Percentiles rank a stretch among this genome's conserved stretches.
Conservation (phyloP, 2,797 vertebrate species). For the Gadopsis marmoratus region DNA sequence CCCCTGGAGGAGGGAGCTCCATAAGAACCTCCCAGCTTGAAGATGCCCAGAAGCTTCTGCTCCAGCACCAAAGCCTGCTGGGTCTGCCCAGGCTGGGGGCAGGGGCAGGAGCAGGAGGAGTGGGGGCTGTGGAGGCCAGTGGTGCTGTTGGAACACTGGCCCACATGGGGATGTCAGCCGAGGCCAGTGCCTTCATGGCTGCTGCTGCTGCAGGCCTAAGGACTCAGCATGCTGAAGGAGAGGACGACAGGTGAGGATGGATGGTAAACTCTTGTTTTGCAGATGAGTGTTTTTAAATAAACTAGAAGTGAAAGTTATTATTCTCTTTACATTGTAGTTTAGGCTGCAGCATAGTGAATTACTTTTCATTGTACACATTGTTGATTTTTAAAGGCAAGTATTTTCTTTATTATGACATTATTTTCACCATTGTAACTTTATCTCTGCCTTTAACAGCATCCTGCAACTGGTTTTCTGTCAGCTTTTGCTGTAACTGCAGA, state of each 20-base stretch:
- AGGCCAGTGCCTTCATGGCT: slow-evolving; percentile 79
- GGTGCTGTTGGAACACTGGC: slow-evolving; percentile 69
- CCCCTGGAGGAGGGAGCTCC: slow-evolving; percentile 69
- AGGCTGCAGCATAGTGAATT: neutral
- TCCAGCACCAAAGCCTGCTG: slow-evolving; percentile 89
- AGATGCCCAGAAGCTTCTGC: slow-evolving; percentile 89
- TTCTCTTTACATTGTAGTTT: neutral
- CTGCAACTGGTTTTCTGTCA: neutral
- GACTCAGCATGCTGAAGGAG: slow-evolving; percentile 91
- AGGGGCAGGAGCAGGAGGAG: slow-evolving; percentile 53
- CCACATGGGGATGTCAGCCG: slow-evolving; percentile 80
- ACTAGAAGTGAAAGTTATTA: neutral
- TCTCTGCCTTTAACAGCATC: neutral
- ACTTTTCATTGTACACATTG: neutral
- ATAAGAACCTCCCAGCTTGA: slow-evolving; percentile 85
- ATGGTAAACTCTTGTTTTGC: neutral
- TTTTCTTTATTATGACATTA: neutral
- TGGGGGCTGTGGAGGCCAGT: slow-evolving; percentile 74
- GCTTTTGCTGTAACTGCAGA: neutral
- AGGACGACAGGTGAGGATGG: slow-evolving; percentile 95
- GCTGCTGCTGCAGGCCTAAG: slow-evolving; percentile 89
- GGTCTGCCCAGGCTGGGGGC: slow-evolving; percentile 84
- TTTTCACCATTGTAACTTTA: neutral
- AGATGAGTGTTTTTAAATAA: neutral
- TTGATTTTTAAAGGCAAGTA: neutral